Evolutionary conservation across 2,113 vertebrate species (phyloP).

Genomic region (Brevimyrus niger): DNA sequence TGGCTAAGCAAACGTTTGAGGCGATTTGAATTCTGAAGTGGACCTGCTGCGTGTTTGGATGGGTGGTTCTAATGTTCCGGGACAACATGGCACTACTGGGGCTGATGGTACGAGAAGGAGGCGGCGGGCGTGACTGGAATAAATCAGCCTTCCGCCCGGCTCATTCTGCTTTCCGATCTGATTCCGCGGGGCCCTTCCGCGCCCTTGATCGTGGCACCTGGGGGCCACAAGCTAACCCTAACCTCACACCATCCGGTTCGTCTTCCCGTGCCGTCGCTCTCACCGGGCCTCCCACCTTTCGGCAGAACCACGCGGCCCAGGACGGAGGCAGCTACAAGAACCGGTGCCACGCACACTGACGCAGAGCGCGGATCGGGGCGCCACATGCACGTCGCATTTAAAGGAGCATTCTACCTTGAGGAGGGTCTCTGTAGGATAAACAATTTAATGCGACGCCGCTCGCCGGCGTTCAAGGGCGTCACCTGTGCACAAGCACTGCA

Average conservation of each 20-base stretch:
- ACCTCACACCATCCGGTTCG: not conserved
- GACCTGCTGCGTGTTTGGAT: not conserved
- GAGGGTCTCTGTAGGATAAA: not conserved
- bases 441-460: not conserved
- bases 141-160: not conserved
- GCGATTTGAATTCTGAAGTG: not conserved
- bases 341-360: constrained; percentile 43
- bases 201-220: not conserved
- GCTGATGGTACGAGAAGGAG: not conserved
- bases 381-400: not conserved
- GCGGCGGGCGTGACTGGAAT: not conserved
- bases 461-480: not conserved
- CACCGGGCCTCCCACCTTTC: constrained; percentile 38
- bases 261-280: constrained; percentile 36
- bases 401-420: not conserved
- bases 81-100: not conserved
- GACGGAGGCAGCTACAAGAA: constrained; percentile 58
- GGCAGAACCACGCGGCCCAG: constrained; percentile 45
- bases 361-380: not conserved
- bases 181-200: not conserved
- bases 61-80: not conserved
- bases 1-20: not conserved
- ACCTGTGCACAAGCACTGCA: not conserved
- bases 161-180: not conserved
- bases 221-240: not conserved